A percentile compares a stretch with the other conserved stretches of the same genome.
Conservation (phyloP, 2,888 invertebrate species). For the Sthenelais limicola region DNA sequence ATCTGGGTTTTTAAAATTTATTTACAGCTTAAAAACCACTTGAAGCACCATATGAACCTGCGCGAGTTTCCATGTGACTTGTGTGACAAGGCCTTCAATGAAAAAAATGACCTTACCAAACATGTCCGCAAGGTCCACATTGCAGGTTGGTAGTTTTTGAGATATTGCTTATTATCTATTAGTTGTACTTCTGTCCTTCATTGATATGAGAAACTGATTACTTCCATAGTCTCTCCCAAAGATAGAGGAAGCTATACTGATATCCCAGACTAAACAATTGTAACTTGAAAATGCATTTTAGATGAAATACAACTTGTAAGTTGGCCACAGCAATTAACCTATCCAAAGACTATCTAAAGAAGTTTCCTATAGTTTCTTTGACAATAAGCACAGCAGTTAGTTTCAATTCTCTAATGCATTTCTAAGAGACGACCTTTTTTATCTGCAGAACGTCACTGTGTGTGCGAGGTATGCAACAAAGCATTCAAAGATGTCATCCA, state of each 20-base stretch:
- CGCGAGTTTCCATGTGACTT: constrained; percentile 40
- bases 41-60: constrained; percentile 43
- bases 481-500: constrained; percentile 40
- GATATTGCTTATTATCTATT: neutral
- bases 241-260: too few species aligned
- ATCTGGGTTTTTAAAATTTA: neutral
- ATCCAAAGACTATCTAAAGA: too few species aligned
- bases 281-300: too few species aligned
- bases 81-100: constrained; percentile 46
- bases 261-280: too few species aligned
- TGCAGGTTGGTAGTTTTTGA: constrained; percentile 30
- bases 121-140: constrained; percentile 46
- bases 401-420: too few species aligned
- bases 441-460: constrained; percentile 41
- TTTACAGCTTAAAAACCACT: constrained; percentile 42
- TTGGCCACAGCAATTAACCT: too few species aligned
- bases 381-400: too few species aligned
- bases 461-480: constrained; percentile 45
- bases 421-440: neutral
- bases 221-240: too few species aligned
- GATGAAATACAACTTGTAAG: too few species aligned
- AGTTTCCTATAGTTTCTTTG: too few species aligned
- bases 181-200: neutral
- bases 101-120: constrained; percentile 44
- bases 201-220: too few species aligned